Evolutionary conservation across 1,140 invertebrate genomes (phyloP).

Genomic region (Ips nitidus): DNA sequence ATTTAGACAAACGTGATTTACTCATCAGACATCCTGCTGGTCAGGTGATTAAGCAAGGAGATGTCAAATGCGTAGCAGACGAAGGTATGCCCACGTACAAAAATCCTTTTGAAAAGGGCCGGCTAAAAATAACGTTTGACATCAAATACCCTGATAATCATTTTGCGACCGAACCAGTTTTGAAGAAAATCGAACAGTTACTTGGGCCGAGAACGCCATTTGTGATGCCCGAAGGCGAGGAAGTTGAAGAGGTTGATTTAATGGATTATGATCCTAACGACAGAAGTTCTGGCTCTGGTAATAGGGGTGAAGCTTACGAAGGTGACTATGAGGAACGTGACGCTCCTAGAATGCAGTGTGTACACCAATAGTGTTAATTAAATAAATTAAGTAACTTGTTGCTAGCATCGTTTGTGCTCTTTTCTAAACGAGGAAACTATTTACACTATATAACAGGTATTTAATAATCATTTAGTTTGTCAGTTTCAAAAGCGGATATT

Average conservation of each 20-base stretch:
- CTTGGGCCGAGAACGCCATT: conserved; percentile 68
- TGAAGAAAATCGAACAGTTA: conserved; percentile 70
- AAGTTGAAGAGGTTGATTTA: conserved; percentile 82
- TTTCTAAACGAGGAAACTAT: conserved; percentile 50
- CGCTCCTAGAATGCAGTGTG: conserved; percentile 66
- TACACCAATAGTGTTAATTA: conserved; percentile 59
- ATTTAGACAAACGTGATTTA: conserved; percentile 81
- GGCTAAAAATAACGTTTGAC: conserved; percentile 84
- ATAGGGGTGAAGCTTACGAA: conserved; percentile 65
- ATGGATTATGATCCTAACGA: conserved; percentile 70
- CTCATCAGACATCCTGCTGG: conserved; percentile 73
- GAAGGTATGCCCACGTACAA: conserved; percentile 91
- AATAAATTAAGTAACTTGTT: conserved; percentile 33
- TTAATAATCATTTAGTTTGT: too few species aligned
- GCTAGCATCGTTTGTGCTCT: conserved; percentile 46
- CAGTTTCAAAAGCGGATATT: too few species aligned
- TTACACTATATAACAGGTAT: neutral
- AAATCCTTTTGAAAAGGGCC: conserved; percentile 81
- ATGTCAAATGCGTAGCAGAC: conserved; percentile 74
- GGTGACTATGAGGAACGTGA: conserved; percentile 67
- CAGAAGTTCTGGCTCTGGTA: conserved; percentile 50
- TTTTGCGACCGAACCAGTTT: conserved; percentile 69
- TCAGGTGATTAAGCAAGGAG: conserved; percentile 75
- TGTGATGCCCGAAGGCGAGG: conserved; percentile 68
- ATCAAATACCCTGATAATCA: conserved; percentile 82